These are phyloP conservation scores for Promerops cafer DNA, from an alignment of 2,113 vertebrate genomes.

Conservation along the genomic window DNA sequence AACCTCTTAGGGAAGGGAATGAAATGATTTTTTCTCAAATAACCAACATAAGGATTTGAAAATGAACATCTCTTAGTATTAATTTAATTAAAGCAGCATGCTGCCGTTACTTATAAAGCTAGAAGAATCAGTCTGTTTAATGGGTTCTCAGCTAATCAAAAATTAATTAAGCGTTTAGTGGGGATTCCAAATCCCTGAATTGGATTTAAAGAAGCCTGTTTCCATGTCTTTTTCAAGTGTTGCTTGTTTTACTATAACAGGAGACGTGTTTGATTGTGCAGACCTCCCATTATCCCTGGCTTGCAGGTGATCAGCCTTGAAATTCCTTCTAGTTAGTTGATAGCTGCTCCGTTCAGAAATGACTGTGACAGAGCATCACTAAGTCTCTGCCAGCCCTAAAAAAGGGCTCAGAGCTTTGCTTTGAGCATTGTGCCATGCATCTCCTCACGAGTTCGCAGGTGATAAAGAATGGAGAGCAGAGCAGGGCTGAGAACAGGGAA, in stretches of 20 bases:
- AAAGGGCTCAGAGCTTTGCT: slow-evolving; percentile 31
- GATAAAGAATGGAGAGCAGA: neutral
- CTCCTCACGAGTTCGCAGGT: neutral
- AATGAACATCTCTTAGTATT: slow-evolving; percentile 71
- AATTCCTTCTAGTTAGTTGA: slow-evolving; percentile 56
- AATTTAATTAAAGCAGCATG: slow-evolving; percentile 81
- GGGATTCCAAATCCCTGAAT: slow-evolving; percentile 75
- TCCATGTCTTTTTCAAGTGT: slow-evolving; percentile 61
- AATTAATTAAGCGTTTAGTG: slow-evolving; percentile 83
- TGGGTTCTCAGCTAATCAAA: slow-evolving; percentile 82
- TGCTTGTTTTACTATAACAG: slow-evolving; percentile 67
- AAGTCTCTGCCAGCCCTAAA: slow-evolving; percentile 50
- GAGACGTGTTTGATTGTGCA: slow-evolving; percentile 60
- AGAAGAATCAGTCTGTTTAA: slow-evolving; percentile 76
- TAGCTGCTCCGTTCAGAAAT: slow-evolving; percentile 17
- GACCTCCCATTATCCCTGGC: slow-evolving; percentile 55
- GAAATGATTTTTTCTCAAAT: slow-evolving; percentile 67
- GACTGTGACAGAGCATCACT: slow-evolving; percentile 56
- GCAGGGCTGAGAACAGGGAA: neutral
- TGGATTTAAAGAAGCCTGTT: slow-evolving; percentile 71
- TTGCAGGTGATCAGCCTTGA: slow-evolving; percentile 57
- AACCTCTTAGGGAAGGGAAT: slow-evolving; percentile 70
- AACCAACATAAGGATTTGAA: slow-evolving; percentile 73
- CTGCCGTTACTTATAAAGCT: slow-evolving; percentile 71
- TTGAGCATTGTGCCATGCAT: neutral